phyloP scores from a whole-genome alignment of 2,113 vertebrate species.

The Pygoscelis adeliae region DNA sequence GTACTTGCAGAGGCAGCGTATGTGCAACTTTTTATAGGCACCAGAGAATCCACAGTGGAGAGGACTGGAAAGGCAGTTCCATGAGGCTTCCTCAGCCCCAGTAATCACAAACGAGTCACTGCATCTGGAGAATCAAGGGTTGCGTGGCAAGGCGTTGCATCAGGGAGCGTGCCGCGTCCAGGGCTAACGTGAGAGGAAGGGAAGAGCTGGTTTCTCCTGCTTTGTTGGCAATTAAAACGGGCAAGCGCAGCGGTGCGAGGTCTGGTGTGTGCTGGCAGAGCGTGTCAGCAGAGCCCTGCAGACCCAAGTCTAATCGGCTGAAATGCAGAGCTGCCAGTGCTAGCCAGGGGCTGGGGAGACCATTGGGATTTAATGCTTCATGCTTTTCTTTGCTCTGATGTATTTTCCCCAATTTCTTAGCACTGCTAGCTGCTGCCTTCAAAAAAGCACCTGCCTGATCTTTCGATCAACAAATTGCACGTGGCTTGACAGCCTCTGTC shows the following conservation, averaged over 20 bases:
- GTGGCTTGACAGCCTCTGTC: not conserved
- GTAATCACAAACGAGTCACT: not conserved
- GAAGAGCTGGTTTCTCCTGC: not conserved
- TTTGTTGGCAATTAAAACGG: not conserved
- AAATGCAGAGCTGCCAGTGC: not conserved
- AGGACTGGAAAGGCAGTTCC: not conserved
- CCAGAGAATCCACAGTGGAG: not conserved
- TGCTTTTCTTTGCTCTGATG: not conserved
- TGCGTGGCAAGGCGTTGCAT: accelerated
- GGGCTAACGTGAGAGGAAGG: not conserved
- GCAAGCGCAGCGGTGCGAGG: not conserved
- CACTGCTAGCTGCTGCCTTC: not conserved
- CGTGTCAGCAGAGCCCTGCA: not conserved
- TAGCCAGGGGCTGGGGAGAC: not conserved
- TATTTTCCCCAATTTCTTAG: not conserved
- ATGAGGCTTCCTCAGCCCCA: not conserved
- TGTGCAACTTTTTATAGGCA: not conserved
- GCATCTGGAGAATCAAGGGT: accelerated
- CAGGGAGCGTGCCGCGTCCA: accelerated
- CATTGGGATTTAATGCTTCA: not conserved
- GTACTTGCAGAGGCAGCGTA: not conserved
- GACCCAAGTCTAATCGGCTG: not conserved
- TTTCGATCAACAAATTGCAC: not conserved
- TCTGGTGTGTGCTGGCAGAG: not conserved
- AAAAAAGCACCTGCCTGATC: not conserved